Base-by-base conservation (phyloP, 2,797 vertebrate species). In the Megalops cyprinoides region DNA sequence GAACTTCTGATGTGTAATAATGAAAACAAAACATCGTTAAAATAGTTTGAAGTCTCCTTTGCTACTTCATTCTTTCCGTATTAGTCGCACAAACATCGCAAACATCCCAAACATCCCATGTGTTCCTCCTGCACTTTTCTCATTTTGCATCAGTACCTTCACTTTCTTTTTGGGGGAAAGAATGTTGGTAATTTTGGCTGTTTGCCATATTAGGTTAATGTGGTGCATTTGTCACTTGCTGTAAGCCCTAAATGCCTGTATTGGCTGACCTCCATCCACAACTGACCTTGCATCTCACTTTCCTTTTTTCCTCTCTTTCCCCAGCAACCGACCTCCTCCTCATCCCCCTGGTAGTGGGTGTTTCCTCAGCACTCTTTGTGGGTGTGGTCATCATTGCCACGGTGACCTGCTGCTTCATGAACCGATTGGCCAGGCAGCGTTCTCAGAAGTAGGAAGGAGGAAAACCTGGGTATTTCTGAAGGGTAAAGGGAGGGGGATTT, bases 371-470 rank as follows among this genome's bases (percentile, higher is more conserved):
- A 62, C 89, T 98, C n/a, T 94, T 97, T 44, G 94, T 96, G 1
- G 96, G 96, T 0, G 89, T 95, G 77, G 80, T 93, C 48, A 91
- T 98, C 86, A 94, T 97, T 0, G 90, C 94, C 0, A 84, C 96
- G 0, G 95, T 98, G 51, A 97, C 97, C 71, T 97, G 96, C 83
- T 97, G 96, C 91, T 98, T 97, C 89, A 96, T 98, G 95, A 96
- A 90, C 48, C 91, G 92, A 37, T 91, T 97, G 76, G 90, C 91
- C 0, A 91, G 84, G 76, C 93, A 93, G 83, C 92, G 92, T 0
- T 82, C 85, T 44, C 89, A 12, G 42, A 96, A 94, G 81, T 95
- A 94, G 84, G 31, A 0, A 18, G 28, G 28, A 34, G 34, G 65
- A 69, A 34, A 34, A 69, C 65, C 69, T n/a, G 69, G 69, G 28